Evolutionary conservation across 37 sponge, comb jelly and placozoan species (phyloP).

Genomic region (Diacarnus erythraeanus): DNA sequence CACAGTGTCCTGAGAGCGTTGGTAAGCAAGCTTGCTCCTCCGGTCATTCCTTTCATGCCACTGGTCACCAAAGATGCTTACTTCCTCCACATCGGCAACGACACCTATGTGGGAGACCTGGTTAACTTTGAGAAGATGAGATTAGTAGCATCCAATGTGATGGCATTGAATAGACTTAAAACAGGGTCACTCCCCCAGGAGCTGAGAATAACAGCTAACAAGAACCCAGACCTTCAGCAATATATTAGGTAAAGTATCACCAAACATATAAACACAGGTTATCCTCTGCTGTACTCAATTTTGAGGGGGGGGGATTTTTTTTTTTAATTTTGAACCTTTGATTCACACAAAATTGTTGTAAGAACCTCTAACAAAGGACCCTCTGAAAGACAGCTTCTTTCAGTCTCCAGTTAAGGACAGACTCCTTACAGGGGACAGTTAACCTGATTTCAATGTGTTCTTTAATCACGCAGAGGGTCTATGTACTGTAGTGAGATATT

Average conservation of each 20-base stretch:
- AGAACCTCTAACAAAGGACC: too few relatives aligned
- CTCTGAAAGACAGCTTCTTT: too few relatives aligned
- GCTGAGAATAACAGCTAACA: slow-evolving; percentile 35
- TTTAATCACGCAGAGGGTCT: too few relatives aligned
- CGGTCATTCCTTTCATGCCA: slow-evolving; percentile 90
- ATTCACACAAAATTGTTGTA: too few relatives aligned
- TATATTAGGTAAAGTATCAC: slow-evolving; percentile 47
- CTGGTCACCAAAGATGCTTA: slow-evolving; percentile 88
- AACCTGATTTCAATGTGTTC: too few relatives aligned
- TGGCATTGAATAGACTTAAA: slow-evolving; percentile 9
- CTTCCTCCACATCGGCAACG: slow-evolving; percentile 83
- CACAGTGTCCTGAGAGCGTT: slow-evolving; percentile 75
- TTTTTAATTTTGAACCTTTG: too few relatives aligned
- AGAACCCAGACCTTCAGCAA: slow-evolving; percentile 46
- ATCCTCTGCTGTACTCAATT: too few relatives aligned
- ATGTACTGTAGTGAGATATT: too few relatives aligned
- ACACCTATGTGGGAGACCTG: slow-evolving; percentile 73
- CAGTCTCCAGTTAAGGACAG: too few relatives aligned
- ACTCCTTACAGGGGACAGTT: too few relatives aligned
- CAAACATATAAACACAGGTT: too few relatives aligned
- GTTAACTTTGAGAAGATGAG: slow-evolving; percentile 96
- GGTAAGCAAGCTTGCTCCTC: slow-evolving; percentile 68
- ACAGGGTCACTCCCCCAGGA: slow-evolving; percentile 30
- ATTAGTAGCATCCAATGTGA: slow-evolving; percentile 48
- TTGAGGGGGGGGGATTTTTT: too few relatives aligned